Base-by-base conservation (phyloP, 1,140 invertebrate species). In the Dinoponera quadriceps region DNA sequence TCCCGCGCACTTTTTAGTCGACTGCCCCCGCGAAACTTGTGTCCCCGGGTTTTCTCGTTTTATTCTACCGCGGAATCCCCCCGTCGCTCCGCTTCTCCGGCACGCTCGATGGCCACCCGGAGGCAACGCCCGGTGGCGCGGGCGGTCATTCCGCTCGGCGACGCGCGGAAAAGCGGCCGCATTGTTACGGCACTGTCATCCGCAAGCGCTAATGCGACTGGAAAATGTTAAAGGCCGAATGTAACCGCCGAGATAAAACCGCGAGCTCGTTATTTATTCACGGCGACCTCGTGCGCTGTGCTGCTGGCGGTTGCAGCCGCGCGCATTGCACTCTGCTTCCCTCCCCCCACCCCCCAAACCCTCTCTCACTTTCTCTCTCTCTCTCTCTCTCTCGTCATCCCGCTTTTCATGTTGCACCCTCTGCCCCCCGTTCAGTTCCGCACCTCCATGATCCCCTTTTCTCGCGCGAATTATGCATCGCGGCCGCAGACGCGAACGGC, bases 171-270 rank as follows among this genome's bases (percentile, higher is more conserved):
- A 90, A 91, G 88, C 88, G 83, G 88, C 90, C 87, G 88, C 90
- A 89, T 90, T 91, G 91, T 92, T 90, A 87, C 85, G 82, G 77
- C 59, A 74, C 86, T 92, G 91, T 91, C 90, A 92, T 90, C 88
- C 89, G 85, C 89, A 90, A 75, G 65, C 78, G 73, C 54, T 83
- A 88, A 88, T 69, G 87, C 86, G 63, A 85, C 86, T 85, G 83
- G 85, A 85, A 85, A 88, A 88, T 83, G 86, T 74, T 88, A 87
- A 87, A 88, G 73, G 82, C 75, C 85, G 66, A 85, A 85, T 75
- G 69, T 82, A 85, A 85, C 83, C 48, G 73, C 22, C 72, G 62
- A 73, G 85, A 88, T 88, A 88, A 88, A 88, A 87, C 86, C 77
- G 44, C 60, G 66, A 18, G 59, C 44, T 84, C 85, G 85, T 87